phyloP scores from a whole-genome alignment of 2,888 invertebrate species.

The Leucozona laternaria region DNA sequence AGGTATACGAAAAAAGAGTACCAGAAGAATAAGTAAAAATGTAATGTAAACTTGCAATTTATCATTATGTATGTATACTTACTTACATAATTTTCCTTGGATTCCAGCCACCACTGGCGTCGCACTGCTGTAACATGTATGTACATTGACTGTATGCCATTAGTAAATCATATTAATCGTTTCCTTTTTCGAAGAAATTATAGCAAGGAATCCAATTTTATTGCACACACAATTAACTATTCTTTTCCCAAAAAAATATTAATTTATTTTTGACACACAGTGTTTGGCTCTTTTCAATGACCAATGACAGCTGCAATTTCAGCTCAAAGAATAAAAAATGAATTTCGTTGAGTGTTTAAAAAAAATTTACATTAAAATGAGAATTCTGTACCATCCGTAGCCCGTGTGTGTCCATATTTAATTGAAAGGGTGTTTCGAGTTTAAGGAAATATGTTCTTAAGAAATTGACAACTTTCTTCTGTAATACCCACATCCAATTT shows the following conservation, averaged over 20 bases:
- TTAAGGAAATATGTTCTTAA: not conserved
- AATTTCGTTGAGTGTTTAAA: not conserved
- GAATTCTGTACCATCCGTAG: not conserved
- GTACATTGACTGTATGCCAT: conserved; percentile 40
- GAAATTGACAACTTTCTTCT: not conserved
- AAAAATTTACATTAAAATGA: not conserved
- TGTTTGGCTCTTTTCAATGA: not conserved
- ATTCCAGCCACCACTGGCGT: not conserved
- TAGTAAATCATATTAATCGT: conserved; percentile 68
- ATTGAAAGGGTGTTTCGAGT: not conserved
- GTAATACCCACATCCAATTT: too few relatives aligned
- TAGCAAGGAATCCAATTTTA: conserved; percentile 1
- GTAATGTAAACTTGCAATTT: conserved; percentile 14
- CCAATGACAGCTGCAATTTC: conserved; percentile 34
- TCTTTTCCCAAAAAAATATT: not conserved
- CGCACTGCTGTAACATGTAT: conserved; percentile 6
- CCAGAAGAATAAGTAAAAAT: not conserved
- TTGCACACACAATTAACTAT: not conserved
- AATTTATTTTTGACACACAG: conserved; percentile 3
- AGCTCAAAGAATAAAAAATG: not conserved
- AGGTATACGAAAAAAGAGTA: not conserved
- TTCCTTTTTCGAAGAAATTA: conserved; percentile 28
- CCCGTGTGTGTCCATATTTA: not conserved
- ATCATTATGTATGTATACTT: not conserved
- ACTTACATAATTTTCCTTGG: not conserved